Evolutionary conservation across 1,140 invertebrate species (phyloP).

Genomic region (Drosophila punjabiensis): DNA sequence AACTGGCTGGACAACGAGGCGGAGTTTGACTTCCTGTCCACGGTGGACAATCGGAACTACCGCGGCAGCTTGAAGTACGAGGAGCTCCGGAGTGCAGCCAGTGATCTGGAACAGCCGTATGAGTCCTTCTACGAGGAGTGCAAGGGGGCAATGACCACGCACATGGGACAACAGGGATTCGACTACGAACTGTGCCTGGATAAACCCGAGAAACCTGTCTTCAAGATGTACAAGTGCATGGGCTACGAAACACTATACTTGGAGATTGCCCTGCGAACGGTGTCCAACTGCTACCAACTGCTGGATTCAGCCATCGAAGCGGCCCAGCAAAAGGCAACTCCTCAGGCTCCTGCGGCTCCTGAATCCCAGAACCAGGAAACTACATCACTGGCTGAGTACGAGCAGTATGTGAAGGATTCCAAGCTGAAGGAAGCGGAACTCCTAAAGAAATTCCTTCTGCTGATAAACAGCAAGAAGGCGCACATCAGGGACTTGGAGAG

Average conservation of each 20-base stretch:
- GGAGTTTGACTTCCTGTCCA: constrained; percentile 53
- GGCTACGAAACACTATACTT: constrained; percentile 66
- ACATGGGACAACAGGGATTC: constrained; percentile 59
- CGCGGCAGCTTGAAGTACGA: constrained; percentile 42
- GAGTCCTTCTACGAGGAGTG: constrained; percentile 52
- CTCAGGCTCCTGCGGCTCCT: too few relatives aligned
- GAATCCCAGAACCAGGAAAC: neutral
- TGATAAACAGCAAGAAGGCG: constrained; percentile 63
- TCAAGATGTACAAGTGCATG: constrained; percentile 63
- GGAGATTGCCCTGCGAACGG: constrained; percentile 43
- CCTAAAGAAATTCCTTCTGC: constrained; percentile 56
- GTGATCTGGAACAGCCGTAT: constrained; percentile 47
- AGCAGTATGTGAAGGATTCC: constrained; percentile 40
- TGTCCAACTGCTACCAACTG: constrained; percentile 51
- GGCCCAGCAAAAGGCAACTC: neutral
- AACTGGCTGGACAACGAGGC: constrained; percentile 57
- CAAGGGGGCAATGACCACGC: constrained; percentile 54
- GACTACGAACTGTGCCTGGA: constrained; percentile 53
- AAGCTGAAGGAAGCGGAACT: constrained; percentile 38
- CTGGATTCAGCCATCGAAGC: constrained; percentile 60
- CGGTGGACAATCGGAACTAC: constrained; percentile 42
- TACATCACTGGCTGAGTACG: constrained; percentile 43
- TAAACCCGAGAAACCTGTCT: constrained; percentile 22
- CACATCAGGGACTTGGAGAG: constrained; percentile 50
- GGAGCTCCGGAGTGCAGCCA: constrained; percentile 49